Base-by-base conservation (phyloP, 1,140 invertebrate genomes). In the Coptotermes formosanus region DNA sequence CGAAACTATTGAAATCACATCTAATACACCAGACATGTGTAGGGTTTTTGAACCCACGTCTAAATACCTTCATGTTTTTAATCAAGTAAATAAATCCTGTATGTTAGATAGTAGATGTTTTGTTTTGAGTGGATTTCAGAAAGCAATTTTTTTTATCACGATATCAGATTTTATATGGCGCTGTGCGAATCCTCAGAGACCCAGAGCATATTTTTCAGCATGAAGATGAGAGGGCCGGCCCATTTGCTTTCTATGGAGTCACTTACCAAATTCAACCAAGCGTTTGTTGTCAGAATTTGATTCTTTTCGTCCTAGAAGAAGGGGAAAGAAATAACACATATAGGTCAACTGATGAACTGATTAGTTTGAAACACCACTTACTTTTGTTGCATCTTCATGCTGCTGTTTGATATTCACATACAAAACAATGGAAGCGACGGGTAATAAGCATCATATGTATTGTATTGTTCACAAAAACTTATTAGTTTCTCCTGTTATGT, bases 181-280 rank as follows among this genome's bases (percentile, higher is more conserved):
- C n/a, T 11, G 14, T 48, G 43, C 82, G 32, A 45, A n/a, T 32
- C 43, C 45, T 32, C 83, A 45, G 6, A 6, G 83, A 45, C 45
- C 83, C 83, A 84, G 83, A 43, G 52, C 83, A 84, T 84, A 84
- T 30, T 52, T 84, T 48, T n/a, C 52, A 52, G 83, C 44, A 84
- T 52, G 83, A 45, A 43, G 32, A 43, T 45, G 82, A 82, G 30
- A 32, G 30, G 11, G 82, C 82, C 44, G 64, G 64, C 25, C 64
- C 64, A 75, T 75, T 75, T 75, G 64, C 64, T 25, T 75, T 75
- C 30, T 52, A 48, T 48, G 48, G 44, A 52, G 25, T 84, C 69
- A 97, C 97, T 97, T 95, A 98, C 97, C 96, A 98, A 94, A 93
- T 98, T 97, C 89, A 98, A 95, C 97, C 97, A 98, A 91, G 97